Base-by-base conservation (phyloP, 1,140 invertebrate species). In the Neodiprion pinetum region DNA sequence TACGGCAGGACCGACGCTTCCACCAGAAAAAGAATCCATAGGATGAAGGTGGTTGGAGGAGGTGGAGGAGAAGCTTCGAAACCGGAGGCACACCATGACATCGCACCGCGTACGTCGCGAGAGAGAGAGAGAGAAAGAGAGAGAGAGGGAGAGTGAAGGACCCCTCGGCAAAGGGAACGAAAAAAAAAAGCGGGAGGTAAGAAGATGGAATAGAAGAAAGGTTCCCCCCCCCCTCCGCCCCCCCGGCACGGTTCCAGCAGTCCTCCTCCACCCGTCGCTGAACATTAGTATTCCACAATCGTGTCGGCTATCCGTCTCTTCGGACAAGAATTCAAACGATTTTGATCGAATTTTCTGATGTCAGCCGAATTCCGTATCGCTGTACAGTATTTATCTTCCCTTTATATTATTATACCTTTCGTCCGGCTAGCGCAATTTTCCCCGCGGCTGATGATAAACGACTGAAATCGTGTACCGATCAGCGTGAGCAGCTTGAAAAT, bases 331-430 rank as follows among this genome's bases (percentile, higher is more conserved):
- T 61, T 61, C 53, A 61, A 61, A 61, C 53, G 4, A 61, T 61
- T 61, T 61, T 61, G 53, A 61, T 61, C 53, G 53, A 61, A 61
- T 61, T 61, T 61, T 61, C 53, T 61, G 53, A 14, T 61, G 53
- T 61, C n/a, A 12, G 11, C 4, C 53, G n/a, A 61, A 61, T 61
- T 61, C 53, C 53, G n/a, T 14, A 14, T 61, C 11, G 11, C 53
- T 61, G 28, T 40, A 40, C 28, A 40, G 28, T 40, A 40, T 61
- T 61, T 11, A 61, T 61, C n/a, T 61, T 61, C 53, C 53, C n/a
- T 17, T 14, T 61, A 14, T 61, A 3, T 17, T 61, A 40, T 17
- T 61, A 40, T 61, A 12, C 11, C 53, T 9, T 17, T 14, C 4
- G 53, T 61, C n/a, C 53, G 5, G n/a, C 53, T 7, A 61, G 7